Evolutionary conservation across 2,888 invertebrate species (phyloP), one percentile per base, ranked within the genome.

Genomic region (Lacanobia wlatinum): DNA sequence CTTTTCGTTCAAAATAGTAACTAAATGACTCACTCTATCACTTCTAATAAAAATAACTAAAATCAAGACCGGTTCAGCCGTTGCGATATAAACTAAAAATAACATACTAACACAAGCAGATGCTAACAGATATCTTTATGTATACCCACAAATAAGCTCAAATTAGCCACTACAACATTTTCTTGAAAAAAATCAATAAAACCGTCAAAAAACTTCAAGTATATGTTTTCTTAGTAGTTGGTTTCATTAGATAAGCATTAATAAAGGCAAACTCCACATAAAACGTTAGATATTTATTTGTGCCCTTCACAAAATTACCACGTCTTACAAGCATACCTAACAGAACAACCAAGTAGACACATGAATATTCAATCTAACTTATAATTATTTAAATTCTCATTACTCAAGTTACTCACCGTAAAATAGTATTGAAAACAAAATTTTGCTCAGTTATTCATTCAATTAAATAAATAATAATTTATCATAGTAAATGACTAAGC

Each of bases 11-110:
- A 63, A 78, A 58, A 58, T 63, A 48, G 8, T 10, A 0, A 34
- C 8, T 28, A 18, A 16, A 52, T 66, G 46, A 78, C 16, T 78
- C 55, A 56, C 21, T 43, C 10, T 43, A 43, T 43, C 12, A 43
- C 16, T 21, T 38, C 0, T 21, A n/a, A 53, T 58, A 56, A 56
- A 64, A 65, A 82, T 62, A 62, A 65, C 48, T 46, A 52, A 58
- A 50, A 21, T 18, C 14, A 46, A 52, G 66, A 78, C 78, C 53
- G 55, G 82, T 78, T 78, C 14, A 50, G 40, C 0, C 21, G n/a
- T 46, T 62, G 55, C 56, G 52, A 66, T 53, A 76, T 34, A 62
- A 18, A 53, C 21, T 61, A 60, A 40, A 76, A 59, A 64, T 56
- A 78, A 48, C 52, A 46, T 38, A 52, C 21, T 48, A 38, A 69